Base-by-base conservation (phyloP, 2,113 vertebrate species). In the Zootoca vivipara region DNA sequence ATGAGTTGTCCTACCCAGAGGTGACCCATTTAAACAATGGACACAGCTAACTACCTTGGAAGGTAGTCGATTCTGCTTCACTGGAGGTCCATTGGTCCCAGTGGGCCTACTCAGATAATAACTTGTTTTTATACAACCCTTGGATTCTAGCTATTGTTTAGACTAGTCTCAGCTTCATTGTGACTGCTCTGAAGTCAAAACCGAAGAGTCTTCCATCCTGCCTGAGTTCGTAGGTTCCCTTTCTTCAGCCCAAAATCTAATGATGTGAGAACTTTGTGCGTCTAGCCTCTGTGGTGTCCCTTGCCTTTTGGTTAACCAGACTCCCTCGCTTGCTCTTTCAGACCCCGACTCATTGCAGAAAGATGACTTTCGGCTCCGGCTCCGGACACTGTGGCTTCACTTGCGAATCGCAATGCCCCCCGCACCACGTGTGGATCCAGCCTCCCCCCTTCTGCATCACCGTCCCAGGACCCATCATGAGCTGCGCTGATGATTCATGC, bases 321-420 rank as follows among this genome's bases (percentile, higher is more conserved):
- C 0, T 65, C 4, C n/a, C 20, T 35, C 2, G 5, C 10, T 58
- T 58, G 7, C 20, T 58, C 16, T 38, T 65, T 38, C 58, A 81
- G 79, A 81, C 33, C 33, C 58, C 24, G 8, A 38, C 20, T 35
- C 33, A 65, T 33, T 26, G 58, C n/a, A 3, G 33, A 81, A 81
- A 64, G n/a, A 81, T 81, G 79, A 33, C 33, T 24, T 81, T n/a
- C 4, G 79, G 79, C 20, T 81, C 24, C 4, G 79, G 79, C 20
- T 81, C 24, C 8, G 79, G 79, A 81, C 18, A 4, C 5, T 81
- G 79, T 6, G 58, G 58, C 58, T 81, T 81, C 33, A 24, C 79
- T 9, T 81, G 79, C n/a, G 58, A 38, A 81, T 81, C 79, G 33
- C 79, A 81, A n/a, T 81, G 79, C n/a, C 79, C 79, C 33, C 79